These are phyloP conservation scores for Grammomys surdaster DNA, from an alignment of 2,113 vertebrate species.

Conservation along the genomic window DNA sequence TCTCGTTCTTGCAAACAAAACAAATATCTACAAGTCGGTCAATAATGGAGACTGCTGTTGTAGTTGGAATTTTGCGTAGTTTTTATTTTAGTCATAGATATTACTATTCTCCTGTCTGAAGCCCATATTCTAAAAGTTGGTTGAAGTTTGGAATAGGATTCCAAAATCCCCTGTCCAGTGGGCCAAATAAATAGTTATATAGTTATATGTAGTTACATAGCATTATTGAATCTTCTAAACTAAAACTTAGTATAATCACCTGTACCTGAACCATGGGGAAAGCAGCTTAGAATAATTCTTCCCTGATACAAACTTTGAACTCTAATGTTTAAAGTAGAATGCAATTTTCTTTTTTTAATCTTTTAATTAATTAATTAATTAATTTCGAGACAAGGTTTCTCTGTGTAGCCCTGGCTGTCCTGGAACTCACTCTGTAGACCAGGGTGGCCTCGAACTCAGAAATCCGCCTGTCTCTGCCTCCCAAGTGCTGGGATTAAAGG, in stretches of 20 bases:
- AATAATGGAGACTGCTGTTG: background rate
- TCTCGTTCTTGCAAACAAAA: background rate
- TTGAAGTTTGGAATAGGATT: background rate
- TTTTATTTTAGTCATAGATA: slow-evolving; percentile 7
- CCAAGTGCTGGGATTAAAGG: no score
- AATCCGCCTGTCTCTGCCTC: no score
- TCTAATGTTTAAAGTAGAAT: slow-evolving; percentile 51
- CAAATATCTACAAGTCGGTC: background rate
- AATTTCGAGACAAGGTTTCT: no score
- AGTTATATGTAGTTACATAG: background rate
- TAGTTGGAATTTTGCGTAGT: slow-evolving; percentile 51
- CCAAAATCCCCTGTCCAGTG: background rate
- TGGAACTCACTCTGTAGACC: no score
- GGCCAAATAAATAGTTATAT: background rate
- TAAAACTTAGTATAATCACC: background rate
- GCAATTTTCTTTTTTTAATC: background rate
- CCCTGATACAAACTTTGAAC: slow-evolving; percentile 13
- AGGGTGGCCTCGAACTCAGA: no score
- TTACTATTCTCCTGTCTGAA: background rate
- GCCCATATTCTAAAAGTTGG: background rate
- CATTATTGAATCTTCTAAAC: background rate
- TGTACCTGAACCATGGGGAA: slow-evolving; percentile 21
- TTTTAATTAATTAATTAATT: no score
- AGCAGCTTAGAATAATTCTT: background rate
- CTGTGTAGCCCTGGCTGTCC: no score